Percentiles rank a stretch among this genome's conserved stretches.
phyloP scores from a whole-genome alignment of 2,113 vertebrate species.

The Myrmophylax atrothorax region DNA sequence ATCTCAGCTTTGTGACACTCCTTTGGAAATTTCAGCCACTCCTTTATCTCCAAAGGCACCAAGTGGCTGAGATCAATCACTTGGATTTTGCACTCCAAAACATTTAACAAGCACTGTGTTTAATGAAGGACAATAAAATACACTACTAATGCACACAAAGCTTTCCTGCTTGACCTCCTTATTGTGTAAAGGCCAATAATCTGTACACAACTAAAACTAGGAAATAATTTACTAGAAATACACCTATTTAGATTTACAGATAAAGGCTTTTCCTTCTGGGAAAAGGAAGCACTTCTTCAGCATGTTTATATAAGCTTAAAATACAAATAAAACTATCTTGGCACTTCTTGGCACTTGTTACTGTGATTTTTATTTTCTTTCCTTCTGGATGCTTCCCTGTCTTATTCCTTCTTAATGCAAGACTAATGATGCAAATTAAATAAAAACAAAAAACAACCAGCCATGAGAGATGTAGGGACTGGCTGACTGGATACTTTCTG shows the following conservation, averaged over 20 bases:
- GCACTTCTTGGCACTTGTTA: neutral
- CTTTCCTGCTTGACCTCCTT: neutral
- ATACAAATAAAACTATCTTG: neutral
- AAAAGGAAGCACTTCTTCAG: neutral
- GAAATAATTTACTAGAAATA: constrained; percentile 9
- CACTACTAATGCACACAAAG: neutral
- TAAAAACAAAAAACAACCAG: neutral
- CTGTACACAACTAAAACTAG: neutral
- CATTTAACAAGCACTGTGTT: neutral
- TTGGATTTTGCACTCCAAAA: neutral
- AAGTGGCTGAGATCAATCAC: neutral
- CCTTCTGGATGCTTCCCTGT: neutral
- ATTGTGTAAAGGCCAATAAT: neutral
- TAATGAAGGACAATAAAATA: neutral
- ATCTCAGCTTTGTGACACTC: neutral
- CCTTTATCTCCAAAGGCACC: constrained; percentile 15
- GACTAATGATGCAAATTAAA: neutral
- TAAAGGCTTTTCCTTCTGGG: neutral
- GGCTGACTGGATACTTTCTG: neutral
- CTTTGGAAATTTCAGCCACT: neutral
- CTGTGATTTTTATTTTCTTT: neutral
- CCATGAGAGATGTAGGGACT: neutral
- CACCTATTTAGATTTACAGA: neutral
- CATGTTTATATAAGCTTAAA: neutral
- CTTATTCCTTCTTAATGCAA: neutral